These are phyloP conservation scores for Babylonia areolata DNA, from an alignment of 1,140 invertebrate species.

Conservation along the genomic window DNA sequence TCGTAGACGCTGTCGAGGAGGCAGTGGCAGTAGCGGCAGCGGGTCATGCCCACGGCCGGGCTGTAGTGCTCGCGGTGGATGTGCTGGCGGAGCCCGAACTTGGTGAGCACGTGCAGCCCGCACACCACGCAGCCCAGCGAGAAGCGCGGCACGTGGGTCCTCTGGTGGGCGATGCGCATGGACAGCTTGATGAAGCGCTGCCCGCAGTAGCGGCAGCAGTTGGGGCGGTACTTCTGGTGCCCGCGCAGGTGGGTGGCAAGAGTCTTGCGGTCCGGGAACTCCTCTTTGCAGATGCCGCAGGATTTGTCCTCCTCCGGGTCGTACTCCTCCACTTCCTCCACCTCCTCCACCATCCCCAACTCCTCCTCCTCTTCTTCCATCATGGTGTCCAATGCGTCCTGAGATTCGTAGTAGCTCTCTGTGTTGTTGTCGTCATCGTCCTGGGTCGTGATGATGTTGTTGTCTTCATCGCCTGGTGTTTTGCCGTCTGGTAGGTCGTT, in stretches of 20 bases:
- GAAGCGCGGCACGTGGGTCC: conserved; percentile 71
- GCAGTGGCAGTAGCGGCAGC: conserved; percentile 77
- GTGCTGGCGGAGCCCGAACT: conserved; percentile 78
- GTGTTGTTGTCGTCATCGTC: neutral
- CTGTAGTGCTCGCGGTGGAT: conserved; percentile 74
- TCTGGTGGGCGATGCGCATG: conserved; percentile 62
- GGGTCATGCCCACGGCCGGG: neutral
- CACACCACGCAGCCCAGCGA: conserved; percentile 79
- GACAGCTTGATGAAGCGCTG: conserved; percentile 63
- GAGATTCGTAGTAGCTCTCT: conserved; percentile 17
- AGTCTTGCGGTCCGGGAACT: conserved; percentile 55
- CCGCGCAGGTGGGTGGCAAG: conserved; percentile 62
- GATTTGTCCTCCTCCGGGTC: conserved; percentile 58
- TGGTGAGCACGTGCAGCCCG: conserved; percentile 78
- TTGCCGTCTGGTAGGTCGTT: neutral
- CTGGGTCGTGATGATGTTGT: neutral
- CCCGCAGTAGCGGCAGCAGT: conserved; percentile 65
- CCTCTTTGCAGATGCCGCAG: conserved; percentile 65
- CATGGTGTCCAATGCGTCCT: conserved; percentile 18
- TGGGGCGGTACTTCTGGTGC: conserved; percentile 66
- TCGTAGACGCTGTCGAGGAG: conserved; percentile 54
- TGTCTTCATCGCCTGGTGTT: neutral
- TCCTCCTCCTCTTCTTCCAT: conserved; percentile 47
- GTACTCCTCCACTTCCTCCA: conserved; percentile 49
- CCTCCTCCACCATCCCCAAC: conserved; percentile 16